Evolutionary conservation across 1,140 invertebrate species (phyloP).

Genomic region (Campodea augens): DNA sequence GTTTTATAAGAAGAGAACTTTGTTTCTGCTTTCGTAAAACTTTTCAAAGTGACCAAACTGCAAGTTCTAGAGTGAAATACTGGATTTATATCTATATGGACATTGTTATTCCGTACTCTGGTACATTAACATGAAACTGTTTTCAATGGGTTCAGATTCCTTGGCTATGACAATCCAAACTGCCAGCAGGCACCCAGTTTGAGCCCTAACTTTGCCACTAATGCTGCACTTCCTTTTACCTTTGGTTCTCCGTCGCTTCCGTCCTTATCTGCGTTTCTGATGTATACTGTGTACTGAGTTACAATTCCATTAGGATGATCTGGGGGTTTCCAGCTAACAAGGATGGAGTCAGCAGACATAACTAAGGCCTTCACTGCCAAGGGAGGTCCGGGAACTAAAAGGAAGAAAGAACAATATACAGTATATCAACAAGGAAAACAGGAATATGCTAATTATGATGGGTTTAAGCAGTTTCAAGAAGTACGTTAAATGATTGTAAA

Average conservation of each 20-base stretch:
- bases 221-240: no score
- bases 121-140: no score
- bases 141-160: no score
- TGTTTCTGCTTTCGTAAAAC: no score
- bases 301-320: conserved; percentile 80
- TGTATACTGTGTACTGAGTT: conserved; percentile 82
- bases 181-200: no score
- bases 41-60: no score
- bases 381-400: conserved; percentile 64
- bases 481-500: conserved; percentile 15
- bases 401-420: conserved; percentile 4
- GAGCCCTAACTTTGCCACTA: no score
- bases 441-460: neutral
- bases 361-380: conserved; percentile 79
- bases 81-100: no score
- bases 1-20: no score
- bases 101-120: no score
- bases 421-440: neutral
- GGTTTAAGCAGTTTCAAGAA: neutral
- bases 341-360: conserved; percentile 72
- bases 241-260: conserved; percentile 18
- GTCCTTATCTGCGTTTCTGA: conserved; percentile 49
- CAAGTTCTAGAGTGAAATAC: no score
- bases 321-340: conserved; percentile 85
- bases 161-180: no score